Conservation (phyloP, 2,888 invertebrate species). For the Toxonevra muliebris region DNA sequence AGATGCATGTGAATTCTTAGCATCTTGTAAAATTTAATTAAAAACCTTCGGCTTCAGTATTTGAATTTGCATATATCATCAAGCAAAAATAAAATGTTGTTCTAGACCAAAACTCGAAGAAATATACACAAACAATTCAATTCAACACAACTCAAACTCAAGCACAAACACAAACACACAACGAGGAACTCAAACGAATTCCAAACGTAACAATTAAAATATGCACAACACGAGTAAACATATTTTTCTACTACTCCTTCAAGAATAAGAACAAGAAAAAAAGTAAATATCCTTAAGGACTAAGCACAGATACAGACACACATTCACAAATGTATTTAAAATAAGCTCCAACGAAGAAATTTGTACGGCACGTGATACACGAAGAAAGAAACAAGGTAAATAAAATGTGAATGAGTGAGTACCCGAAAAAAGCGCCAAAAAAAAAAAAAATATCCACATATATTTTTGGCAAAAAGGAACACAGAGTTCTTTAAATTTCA, state of each 20-base stretch:
- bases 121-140: not conserved
- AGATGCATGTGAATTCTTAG: conserved; percentile 19
- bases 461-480: too few relatives aligned
- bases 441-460: too few relatives aligned
- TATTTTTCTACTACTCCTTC: conserved; percentile 45
- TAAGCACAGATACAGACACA: conserved; percentile 26
- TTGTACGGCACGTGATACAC: not conserved
- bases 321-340: conserved; percentile 47
- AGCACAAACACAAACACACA: conserved; percentile 12
- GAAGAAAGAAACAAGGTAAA: conserved; percentile 55
- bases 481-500: too few relatives aligned
- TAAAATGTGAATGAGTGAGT: conserved; percentile 31
- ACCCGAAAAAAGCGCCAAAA: conserved; percentile 27
- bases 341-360: not conserved
- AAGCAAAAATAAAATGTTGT: not conserved
- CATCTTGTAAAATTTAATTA: conserved; percentile 31
- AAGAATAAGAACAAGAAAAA: conserved; percentile 43
- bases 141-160: not conserved
- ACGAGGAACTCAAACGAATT: conserved; percentile 6
- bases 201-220: conserved; percentile 61
- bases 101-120: not conserved
- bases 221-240: conserved; percentile 64
- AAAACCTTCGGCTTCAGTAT: conserved; percentile 26
- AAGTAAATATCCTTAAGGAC: conserved; percentile 61
- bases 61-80: conserved; percentile 19